Conservation (phyloP, 2,113 vertebrate genomes). For the Sinocyclocheilus maitianheensis region DNA sequence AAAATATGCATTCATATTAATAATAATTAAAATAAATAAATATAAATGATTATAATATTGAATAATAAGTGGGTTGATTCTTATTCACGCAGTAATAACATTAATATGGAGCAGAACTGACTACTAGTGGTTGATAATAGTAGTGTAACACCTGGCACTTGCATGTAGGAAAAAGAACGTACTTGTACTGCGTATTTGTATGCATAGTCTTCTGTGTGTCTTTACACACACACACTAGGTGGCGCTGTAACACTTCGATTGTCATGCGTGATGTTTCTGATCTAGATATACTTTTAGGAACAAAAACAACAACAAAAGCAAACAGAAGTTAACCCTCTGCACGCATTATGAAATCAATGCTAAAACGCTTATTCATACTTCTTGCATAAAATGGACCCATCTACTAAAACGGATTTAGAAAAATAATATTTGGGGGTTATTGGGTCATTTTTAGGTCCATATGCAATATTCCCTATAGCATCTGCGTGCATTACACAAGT, state of each 20-base stretch:
- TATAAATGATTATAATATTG: too few species aligned
- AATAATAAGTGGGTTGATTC: not conserved
- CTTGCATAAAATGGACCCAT: not conserved
- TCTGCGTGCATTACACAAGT: not conserved
- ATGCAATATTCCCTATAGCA: not conserved
- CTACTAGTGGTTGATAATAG: not conserved
- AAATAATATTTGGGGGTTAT: not conserved
- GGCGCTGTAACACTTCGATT: constrained; percentile 17
- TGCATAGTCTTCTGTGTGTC: not conserved
- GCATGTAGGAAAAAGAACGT: too few species aligned
- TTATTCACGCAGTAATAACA: not conserved
- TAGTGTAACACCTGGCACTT: not conserved
- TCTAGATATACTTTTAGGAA: not conserved
- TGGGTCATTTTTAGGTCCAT: not conserved
- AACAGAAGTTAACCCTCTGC: not conserved
- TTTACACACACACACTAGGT: not conserved
- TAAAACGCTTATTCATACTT: not conserved
- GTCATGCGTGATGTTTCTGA: not conserved
- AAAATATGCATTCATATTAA: not conserved
- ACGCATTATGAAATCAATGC: not conserved
- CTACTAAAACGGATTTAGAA: not conserved
- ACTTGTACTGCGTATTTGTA: not conserved
- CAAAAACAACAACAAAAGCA: not conserved
- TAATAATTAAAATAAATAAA: too few species aligned
- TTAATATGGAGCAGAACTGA: not conserved